phyloP scores from a whole-genome alignment of 1,140 invertebrate genomes.

The Dryas iulia region DNA sequence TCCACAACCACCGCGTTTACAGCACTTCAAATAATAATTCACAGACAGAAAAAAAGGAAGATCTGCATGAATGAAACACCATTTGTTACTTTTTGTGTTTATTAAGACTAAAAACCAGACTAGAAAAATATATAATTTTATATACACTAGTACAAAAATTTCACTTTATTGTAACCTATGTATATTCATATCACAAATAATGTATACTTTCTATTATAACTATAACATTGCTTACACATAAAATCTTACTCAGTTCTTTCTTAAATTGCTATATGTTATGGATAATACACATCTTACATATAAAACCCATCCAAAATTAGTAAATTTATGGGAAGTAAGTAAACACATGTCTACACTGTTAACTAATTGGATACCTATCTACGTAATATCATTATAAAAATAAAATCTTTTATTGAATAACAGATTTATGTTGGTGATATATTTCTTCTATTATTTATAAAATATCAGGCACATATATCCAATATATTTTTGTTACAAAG shows the following conservation, averaged over 20 bases:
- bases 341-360: no score
- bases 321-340: no score
- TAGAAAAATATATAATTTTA: conserved; percentile 9
- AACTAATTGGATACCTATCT: background rate
- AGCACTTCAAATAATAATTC: no score
- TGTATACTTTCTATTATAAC: background rate
- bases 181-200: background rate
- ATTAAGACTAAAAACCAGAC: conserved; percentile 7
- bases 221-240: background rate
- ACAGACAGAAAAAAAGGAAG: no score
- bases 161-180: conserved; percentile 7
- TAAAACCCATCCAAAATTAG: background rate
- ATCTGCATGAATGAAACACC: background rate
- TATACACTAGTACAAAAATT: conserved; percentile 8
- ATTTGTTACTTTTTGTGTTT: background rate
- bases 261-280: background rate
- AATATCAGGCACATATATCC: conserved; percentile 81
- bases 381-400: background rate
- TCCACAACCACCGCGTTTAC: no score
- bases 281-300: background rate
- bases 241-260: background rate
- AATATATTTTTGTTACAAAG: conserved; percentile 82
- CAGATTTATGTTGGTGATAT: conserved; percentile 72
- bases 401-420: background rate
- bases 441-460: conserved; percentile 76